phyloP scores from a whole-genome alignment of 1,140 invertebrate genomes.

The Polyergus mexicanus region DNA sequence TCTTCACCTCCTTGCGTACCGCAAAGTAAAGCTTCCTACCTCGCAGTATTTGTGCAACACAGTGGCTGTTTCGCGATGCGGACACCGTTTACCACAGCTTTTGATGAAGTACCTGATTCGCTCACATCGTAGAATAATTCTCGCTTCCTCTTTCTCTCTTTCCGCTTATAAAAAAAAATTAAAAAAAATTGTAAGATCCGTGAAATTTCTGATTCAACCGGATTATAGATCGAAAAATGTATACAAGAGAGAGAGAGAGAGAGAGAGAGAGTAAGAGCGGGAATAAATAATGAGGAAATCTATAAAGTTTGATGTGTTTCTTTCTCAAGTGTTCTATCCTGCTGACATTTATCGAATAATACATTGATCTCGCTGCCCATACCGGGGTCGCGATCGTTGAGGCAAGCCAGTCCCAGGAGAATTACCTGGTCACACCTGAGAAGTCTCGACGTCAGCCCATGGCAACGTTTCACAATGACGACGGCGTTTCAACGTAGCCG shows the following conservation, averaged over 20 bases:
- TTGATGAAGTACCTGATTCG: neutral
- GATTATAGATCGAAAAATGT: slow-evolving; percentile 3
- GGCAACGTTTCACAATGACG: slow-evolving; percentile 65
- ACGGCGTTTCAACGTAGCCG: slow-evolving; percentile 59
- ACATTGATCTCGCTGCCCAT: slow-evolving; percentile 46
- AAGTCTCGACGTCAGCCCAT: slow-evolving; percentile 41
- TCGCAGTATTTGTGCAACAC: slow-evolving; percentile 3
- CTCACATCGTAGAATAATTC: slow-evolving; percentile 7
- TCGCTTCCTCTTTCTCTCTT: neutral
- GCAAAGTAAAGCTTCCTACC: slow-evolving; percentile 64
- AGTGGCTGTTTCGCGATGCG: neutral
- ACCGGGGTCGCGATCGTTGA: slow-evolving; percentile 46
- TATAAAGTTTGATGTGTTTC: slow-evolving; percentile 9
- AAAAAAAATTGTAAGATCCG: neutral
- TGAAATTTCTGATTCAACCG: neutral
- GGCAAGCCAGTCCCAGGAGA: slow-evolving; percentile 55
- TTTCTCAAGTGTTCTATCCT: neutral
- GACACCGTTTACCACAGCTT: neutral
- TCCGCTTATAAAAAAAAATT: neutral
- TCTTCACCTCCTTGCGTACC: slow-evolving; percentile 23
- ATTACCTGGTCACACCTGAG: slow-evolving; percentile 66
- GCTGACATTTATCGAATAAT: slow-evolving; percentile 65
- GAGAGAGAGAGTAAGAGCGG: neutral
- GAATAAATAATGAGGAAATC: slow-evolving; percentile 42
- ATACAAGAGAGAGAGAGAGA: neutral